Base-by-base conservation (phyloP, 2,797 vertebrate species). In the Gobionotothen gibberifrons region DNA sequence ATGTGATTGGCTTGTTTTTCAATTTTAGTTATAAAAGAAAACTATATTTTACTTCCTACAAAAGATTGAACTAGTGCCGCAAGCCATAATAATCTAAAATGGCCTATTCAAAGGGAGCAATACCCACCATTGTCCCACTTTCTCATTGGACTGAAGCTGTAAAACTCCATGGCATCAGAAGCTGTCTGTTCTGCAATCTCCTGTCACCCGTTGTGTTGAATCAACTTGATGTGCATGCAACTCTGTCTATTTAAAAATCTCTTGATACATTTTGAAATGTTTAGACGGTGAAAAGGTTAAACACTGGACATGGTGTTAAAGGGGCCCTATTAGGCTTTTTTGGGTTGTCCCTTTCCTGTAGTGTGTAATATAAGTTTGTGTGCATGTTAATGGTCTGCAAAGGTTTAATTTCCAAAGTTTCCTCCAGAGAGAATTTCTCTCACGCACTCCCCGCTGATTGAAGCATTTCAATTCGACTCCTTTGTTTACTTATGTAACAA, bases 181-280 rank as follows among this genome's bases (percentile, higher is more conserved):
- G 55, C 63, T 1, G 64, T 22, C 49, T 59, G 26, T 17, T 73
- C 43, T 78, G 57, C 60, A 59, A 15, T 52, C 59, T 57, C 46
- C 40, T 67, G 67, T 80, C 68, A 76, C 60, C 77, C 82, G 74
- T 78, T 86, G 75, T 69, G 78, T 88, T 87, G 66, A 76, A 63
- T 90, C 56, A 82, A 46, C 47, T 69, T 53, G 43, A 83, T 29
- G 49, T 15, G 39, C 53, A 39, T 14, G 39, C 32, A 36, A 19
- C 36, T 78, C 60, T 48, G 42, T 68, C 36, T 57, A 15, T 72
- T 85, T 36, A 80, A 36, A 83, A 80, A 63, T 43, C 62, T 36
- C 43, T 66, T 66, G 43, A 74, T 87, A 19, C 85, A 83, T 86
- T 48, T 79, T 85, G 55, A 85, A 78, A 62, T 29, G 32, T 60